Percentiles rank a stretch among this genome's conserved stretches.
Conservation (phyloP, 2,888 invertebrate species). For the Heliconius hortense region DNA sequence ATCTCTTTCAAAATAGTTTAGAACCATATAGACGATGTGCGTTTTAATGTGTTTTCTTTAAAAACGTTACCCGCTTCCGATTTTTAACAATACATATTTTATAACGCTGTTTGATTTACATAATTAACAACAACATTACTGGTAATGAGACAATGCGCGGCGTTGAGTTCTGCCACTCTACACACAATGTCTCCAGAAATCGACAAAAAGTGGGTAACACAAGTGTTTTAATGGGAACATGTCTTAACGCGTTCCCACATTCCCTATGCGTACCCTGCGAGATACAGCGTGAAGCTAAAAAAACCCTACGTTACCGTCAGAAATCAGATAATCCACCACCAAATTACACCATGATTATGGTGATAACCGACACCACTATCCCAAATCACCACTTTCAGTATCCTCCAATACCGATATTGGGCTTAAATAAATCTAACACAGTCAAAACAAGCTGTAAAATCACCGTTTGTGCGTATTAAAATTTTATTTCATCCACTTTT, state of each 20-base stretch:
- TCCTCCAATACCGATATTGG: conserved; percentile 21
- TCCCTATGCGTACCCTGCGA: background rate
- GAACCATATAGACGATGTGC: no score
- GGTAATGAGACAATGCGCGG: background rate
- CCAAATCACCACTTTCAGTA: background rate
- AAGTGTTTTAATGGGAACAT: background rate
- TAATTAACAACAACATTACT: no score
- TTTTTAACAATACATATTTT: no score
- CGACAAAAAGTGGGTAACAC: background rate
- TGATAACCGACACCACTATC: background rate
- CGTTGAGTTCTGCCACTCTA: background rate
- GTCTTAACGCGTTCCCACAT: background rate
- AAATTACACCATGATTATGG: background rate
- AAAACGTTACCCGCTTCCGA: no score
- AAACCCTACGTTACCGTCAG: background rate
- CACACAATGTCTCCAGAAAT: background rate
- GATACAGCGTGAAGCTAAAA: background rate
- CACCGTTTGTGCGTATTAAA: conserved; percentile 35
- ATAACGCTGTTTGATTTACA: no score
- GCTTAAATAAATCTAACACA: conserved; percentile 30
- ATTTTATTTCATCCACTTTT: conserved; percentile 37
- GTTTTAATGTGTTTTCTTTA: no score
- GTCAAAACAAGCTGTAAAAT: conserved; percentile 35
- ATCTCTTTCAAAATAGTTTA: no score
- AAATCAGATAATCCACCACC: background rate